These are phyloP conservation scores for Psilopogon haemacephalus DNA, from an alignment of 2,113 vertebrate genomes.

Conservation along the genomic window DNA sequence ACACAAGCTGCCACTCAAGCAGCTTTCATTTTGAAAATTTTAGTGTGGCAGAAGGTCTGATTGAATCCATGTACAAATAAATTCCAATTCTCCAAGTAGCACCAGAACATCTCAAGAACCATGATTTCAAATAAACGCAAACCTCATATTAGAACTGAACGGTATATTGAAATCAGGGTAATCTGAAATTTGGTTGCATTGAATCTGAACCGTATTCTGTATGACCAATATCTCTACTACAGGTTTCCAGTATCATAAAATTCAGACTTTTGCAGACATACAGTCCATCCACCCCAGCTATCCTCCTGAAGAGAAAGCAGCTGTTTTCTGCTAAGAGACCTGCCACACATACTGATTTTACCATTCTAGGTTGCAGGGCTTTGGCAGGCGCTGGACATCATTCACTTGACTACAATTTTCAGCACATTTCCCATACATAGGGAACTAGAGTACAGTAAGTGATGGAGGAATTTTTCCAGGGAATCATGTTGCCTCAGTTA, in stretches of 20 bases:
- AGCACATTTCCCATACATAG: neutral
- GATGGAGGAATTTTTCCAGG: neutral
- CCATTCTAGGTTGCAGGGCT: neutral
- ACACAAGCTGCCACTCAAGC: neutral
- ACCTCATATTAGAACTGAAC: neutral
- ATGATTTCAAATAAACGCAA: neutral
- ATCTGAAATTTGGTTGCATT: neutral
- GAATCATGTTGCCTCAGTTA: neutral
- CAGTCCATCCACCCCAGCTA: neutral
- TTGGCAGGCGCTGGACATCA: neutral
- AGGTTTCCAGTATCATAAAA: neutral
- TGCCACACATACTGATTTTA: neutral
- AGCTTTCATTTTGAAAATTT: neutral
- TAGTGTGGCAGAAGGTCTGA: neutral
- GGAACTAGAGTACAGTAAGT: neutral
- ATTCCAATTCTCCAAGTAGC: neutral
- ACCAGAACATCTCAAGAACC: neutral
- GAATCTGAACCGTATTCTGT: neutral
- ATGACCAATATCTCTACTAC: neutral
- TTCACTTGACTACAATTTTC: neutral
- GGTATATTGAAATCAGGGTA: neutral
- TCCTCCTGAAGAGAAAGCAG: neutral
- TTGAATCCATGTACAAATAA: neutral
- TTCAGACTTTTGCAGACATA: neutral
- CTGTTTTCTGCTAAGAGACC: neutral